These are phyloP conservation scores for Pseudobourletiella spinata DNA, from an alignment of 1,140 invertebrate genomes.

Conservation along the genomic window DNA sequence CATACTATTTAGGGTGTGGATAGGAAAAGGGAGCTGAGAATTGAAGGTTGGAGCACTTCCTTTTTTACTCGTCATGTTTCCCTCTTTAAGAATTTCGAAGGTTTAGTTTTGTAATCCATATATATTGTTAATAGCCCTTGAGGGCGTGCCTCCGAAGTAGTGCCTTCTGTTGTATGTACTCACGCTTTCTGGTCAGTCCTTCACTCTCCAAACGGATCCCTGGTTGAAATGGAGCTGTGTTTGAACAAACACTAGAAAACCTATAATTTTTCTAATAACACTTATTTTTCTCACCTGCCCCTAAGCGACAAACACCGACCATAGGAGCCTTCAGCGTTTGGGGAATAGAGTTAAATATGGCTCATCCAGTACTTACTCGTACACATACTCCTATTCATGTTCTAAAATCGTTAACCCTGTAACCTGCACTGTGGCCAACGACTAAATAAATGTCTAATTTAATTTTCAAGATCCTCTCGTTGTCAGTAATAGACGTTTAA, in stretches of 20 bases:
- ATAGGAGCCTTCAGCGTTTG: no score
- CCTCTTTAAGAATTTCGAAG: conserved; percentile 1
- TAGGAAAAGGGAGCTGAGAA: background rate
- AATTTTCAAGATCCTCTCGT: background rate
- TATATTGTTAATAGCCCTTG: conserved; percentile 33
- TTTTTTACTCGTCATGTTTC: background rate
- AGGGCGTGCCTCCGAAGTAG: conserved; percentile 24
- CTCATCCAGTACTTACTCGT: no score
- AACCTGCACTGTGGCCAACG: background rate
- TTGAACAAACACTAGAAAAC: conserved; percentile 30
- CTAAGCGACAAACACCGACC: background rate
- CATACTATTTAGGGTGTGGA: no score
- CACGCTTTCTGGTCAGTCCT: background rate
- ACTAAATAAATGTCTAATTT: conserved; percentile 11
- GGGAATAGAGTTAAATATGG: no score
- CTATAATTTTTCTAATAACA: conserved; percentile 33
- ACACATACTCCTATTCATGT: no score
- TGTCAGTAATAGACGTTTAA: background rate
- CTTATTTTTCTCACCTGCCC: conserved; percentile 13
- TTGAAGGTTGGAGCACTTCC: background rate
- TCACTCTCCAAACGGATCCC: background rate
- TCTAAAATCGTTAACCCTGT: background rate
- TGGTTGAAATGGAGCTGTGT: conserved; percentile 13
- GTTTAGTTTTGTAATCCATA: conserved; percentile 27
- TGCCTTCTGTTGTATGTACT: background rate